Conservation (phyloP, 2,797 vertebrate species). For the Ficedula albicollis region DNA sequence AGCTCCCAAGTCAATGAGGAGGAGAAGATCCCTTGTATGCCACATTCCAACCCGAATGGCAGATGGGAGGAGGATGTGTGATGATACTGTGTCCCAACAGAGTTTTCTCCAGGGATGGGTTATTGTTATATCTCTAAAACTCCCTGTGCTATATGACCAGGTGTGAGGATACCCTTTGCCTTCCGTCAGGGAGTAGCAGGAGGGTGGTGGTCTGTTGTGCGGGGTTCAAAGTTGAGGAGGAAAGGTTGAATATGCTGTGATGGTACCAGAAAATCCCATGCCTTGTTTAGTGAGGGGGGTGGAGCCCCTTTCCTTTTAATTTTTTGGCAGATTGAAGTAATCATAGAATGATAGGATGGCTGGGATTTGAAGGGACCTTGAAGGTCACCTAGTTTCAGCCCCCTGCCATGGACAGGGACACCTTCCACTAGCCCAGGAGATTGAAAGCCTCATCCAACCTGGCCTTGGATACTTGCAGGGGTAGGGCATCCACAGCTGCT, state of each 20-base stretch:
- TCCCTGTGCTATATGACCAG: not conserved
- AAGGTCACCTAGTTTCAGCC: not conserved
- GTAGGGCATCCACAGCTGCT: not conserved
- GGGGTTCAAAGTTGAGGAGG: not conserved
- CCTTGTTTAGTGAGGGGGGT: not conserved
- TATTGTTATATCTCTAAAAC: not conserved
- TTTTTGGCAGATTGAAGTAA: not conserved
- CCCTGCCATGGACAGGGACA: accelerated
- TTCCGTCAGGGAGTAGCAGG: not conserved
- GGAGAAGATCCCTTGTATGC: not conserved
- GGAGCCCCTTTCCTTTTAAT: not conserved
- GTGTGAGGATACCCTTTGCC: not conserved
- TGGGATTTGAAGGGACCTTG: not conserved
- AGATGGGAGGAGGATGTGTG: not conserved
- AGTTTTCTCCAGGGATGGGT: not conserved
- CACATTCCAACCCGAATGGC: not conserved
- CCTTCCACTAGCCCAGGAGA: not conserved
- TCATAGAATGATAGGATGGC: not conserved
- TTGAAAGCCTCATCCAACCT: not conserved
- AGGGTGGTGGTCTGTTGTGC: accelerated
- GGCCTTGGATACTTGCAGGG: not conserved
- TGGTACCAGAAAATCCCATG: not conserved
- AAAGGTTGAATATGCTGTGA: not conserved
- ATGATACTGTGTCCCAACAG: not conserved
- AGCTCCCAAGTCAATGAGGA: not conserved